A percentile compares a stretch with the other conserved stretches of the same genome.
phyloP scores from a whole-genome alignment of 2,113 vertebrate species.

The Neofelis nebulosa region DNA sequence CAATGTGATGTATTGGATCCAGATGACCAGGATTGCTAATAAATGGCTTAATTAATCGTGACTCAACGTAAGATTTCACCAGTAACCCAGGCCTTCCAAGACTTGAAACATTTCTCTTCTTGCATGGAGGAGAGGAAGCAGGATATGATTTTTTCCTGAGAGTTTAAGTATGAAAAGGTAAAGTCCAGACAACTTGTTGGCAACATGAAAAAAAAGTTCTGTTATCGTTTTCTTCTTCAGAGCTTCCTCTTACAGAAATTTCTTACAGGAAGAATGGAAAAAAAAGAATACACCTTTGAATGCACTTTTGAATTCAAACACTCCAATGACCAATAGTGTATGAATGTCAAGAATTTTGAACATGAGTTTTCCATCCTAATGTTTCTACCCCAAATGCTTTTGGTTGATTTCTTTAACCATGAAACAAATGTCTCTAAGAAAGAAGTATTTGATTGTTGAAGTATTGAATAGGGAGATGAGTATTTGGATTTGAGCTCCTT shows the following conservation, averaged over 20 bases:
- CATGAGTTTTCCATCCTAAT: conserved; percentile 12
- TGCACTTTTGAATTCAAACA: conserved; percentile 33
- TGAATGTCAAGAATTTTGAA: conserved; percentile 56
- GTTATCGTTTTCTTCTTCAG: neutral
- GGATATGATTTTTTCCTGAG: neutral
- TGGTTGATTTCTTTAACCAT: conserved; percentile 6
- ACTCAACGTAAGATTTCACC: conserved; percentile 28
- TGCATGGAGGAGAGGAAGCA: neutral
- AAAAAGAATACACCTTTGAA: conserved; percentile 13
- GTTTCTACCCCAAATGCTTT: conserved; percentile 39
- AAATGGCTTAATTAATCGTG: conserved; percentile 25
- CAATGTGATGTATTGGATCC: neutral
- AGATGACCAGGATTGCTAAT: neutral
- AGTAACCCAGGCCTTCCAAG: neutral
- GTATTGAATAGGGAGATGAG: neutral
- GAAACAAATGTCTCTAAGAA: neutral
- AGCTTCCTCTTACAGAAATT: neutral
- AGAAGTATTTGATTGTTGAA: conserved; percentile 10
- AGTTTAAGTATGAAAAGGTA: neutral
- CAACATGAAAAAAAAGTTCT: neutral
- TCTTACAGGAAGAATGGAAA: neutral
- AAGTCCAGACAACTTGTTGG: neutral
- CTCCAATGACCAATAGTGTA: neutral
- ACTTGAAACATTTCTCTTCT: neutral
- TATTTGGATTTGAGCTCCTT: neutral